Evolutionary conservation across 2,888 invertebrate genomes (phyloP).

Genomic region (Cheilosia variabilis): DNA sequence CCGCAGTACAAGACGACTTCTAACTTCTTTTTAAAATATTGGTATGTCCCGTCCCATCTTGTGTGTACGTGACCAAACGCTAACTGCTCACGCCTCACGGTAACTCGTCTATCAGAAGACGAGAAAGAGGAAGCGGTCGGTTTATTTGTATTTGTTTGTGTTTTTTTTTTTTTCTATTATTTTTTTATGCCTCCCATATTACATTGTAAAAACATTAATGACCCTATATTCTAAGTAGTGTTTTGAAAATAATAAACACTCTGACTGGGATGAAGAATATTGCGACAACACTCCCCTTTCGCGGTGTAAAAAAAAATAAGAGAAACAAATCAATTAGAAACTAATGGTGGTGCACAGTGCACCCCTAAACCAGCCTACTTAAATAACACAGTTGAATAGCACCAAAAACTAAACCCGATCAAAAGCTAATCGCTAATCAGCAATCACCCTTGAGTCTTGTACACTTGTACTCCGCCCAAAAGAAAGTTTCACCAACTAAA

Average conservation of each 20-base stretch:
- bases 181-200: neutral
- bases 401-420: too few species aligned
- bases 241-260: neutral
- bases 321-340: too few species aligned
- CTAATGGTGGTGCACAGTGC: too few species aligned
- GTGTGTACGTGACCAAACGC: conserved; percentile 66
- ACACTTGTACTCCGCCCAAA: too few species aligned
- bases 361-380: too few species aligned
- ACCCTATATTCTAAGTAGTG: neutral
- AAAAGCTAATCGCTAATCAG: too few species aligned
- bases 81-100: conserved; percentile 51
- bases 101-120: conserved; percentile 34
- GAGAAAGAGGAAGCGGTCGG: conserved; percentile 26
- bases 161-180: neutral
- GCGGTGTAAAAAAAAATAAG: too few species aligned
- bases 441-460: too few species aligned
- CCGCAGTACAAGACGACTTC: neutral
- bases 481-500: too few species aligned
- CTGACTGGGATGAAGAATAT: neutral
- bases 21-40: conserved; percentile 1
- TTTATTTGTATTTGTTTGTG: neutral
- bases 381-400: too few species aligned
- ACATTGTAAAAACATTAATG: neutral
- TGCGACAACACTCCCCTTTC: neutral
- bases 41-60: conserved; percentile 28